Base-by-base conservation (phyloP, 2,797 vertebrate genomes). In the Eospalax fontanierii region DNA sequence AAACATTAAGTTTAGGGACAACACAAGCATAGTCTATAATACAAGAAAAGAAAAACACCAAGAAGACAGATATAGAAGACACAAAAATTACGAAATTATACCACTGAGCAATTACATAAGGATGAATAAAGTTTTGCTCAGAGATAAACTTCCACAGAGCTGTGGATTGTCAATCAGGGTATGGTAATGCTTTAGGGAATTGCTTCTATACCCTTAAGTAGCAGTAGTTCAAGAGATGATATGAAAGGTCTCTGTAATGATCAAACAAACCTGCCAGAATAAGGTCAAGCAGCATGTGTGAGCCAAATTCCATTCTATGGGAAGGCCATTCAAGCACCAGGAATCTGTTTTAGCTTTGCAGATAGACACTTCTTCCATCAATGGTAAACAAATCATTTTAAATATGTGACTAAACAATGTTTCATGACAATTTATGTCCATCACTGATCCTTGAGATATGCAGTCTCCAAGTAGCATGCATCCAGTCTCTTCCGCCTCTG, bases 1-100 rank as follows among this genome's bases (percentile, higher is more conserved):
- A 91, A 94, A 79, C 28, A 79, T 35, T 57, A 71, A 95, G 33
- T 66, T 87, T n/a, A n/a, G n/a, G n/a, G n/a, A n/a, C n/a, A n/a
- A 92, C 63, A 74, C 28, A 65, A 80, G 11, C 35, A 57, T 21
- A 73, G 35, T 57, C 11, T 10, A 38, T 9, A 76, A 61, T 71
- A 43, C 81, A 76, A 71, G 15, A 70, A 93, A 81, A 63, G 24
- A 3, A 30, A 93, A 73, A 70, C 70, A 59, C 3, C 79, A 94
- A 82, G 38, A 92, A 15, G 26, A 70, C 8, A 22, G 33, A 75
- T 40, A 24, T 0, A 87, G 43, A 84, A 89, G n/a, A 75, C 15
- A 71, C 16, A 85, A 40, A 81, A 61, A 63, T 66, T 65, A 54
- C 26, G 28, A 1, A 76, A 50, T 28, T 82, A 4, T 87, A 54